Evolutionary conservation across 2,797 vertebrate genomes (phyloP), one percentile per base, ranked within the genome.

Genomic region (Sebastes matsubarae): DNA sequence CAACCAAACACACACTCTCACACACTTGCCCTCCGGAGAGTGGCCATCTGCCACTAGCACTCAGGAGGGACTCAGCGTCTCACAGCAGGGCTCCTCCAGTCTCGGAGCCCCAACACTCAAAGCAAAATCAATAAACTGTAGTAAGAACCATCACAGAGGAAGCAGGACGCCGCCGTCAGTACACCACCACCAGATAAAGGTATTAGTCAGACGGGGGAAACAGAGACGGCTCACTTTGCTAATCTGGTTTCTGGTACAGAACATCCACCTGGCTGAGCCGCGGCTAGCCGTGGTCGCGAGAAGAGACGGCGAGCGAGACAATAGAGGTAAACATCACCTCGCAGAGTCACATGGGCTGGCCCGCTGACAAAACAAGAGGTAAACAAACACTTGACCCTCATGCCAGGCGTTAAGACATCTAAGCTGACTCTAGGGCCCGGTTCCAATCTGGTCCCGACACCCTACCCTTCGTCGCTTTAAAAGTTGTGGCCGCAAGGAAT

Each of bases 231-330:
- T 90, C 87, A 92, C 87, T 85, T 59, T 64, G 75, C 88, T 93
- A 94, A 94, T 93, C 93, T 84, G 74, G 77, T 25, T 84, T 84
- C 77, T 58, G 87, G 91, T 86, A 93, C 85, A 94, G 92, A 89
- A 91, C 89, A 89, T 93, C 91, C 92, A 86, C 88, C 84, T 78
- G 88, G 87, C 88, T 93, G 87, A 92, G 88, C 90, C 46, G 82
- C 0, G 68, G 84, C 80, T 14, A 68, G 81, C 87, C 74, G 2
- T 72, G 8, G 59, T 63, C 1, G 6, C n/a, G 14, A 30, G 66
- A 72, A 59, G 75, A 70, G 72, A 46, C 55, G 6, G 66, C 54
- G 54, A 3, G 67, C 4, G 16, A 55, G 36, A 14, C 36, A 64
- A 55, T 36, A 65, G 79, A 77, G 84, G 83, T 86, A 84, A 89